phyloP scores from a whole-genome alignment of 2,888 invertebrate species.

The Agrotis puta region DNA sequence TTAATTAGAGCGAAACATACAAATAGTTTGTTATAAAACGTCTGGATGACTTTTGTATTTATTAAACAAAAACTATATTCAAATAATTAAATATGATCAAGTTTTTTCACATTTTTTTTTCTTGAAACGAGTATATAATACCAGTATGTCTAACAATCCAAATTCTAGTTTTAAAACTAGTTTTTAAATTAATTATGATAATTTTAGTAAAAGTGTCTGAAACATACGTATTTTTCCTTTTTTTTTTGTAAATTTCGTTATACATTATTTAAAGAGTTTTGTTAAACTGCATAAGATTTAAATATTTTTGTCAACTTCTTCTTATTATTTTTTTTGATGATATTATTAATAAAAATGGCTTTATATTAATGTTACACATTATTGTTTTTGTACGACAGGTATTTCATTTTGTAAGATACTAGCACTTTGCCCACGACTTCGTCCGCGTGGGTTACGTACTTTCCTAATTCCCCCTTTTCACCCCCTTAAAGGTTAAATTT shows the following conservation, averaged over 20 bases:
- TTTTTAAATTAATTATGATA: constrained; percentile 37
- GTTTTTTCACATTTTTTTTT: background rate
- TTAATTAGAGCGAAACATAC: too few relatives aligned
- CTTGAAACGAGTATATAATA: background rate
- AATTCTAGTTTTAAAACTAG: constrained; percentile 39
- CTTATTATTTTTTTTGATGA: constrained; percentile 3
- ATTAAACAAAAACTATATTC: too few relatives aligned
- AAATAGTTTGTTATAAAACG: too few relatives aligned
- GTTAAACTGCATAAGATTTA: constrained; percentile 21
- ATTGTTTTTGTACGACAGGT: background rate
- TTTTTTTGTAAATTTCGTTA: constrained; percentile 10
- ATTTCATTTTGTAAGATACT: background rate
- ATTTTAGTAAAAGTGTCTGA: constrained; percentile 40
- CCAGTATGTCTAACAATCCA: constrained; percentile 7
- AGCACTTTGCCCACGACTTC: too few relatives aligned
- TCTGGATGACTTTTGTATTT: too few relatives aligned
- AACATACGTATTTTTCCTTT: background rate
- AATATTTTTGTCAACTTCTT: constrained; percentile 22
- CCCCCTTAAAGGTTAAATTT: too few relatives aligned
- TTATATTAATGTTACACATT: background rate
- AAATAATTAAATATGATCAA: background rate
- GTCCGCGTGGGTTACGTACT: too few relatives aligned
- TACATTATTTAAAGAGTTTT: background rate
- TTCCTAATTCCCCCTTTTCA: too few relatives aligned
- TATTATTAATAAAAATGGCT: background rate